Evolutionary conservation across 2,113 vertebrate species (phyloP).

Genomic region (Peromyscus californicus): DNA sequence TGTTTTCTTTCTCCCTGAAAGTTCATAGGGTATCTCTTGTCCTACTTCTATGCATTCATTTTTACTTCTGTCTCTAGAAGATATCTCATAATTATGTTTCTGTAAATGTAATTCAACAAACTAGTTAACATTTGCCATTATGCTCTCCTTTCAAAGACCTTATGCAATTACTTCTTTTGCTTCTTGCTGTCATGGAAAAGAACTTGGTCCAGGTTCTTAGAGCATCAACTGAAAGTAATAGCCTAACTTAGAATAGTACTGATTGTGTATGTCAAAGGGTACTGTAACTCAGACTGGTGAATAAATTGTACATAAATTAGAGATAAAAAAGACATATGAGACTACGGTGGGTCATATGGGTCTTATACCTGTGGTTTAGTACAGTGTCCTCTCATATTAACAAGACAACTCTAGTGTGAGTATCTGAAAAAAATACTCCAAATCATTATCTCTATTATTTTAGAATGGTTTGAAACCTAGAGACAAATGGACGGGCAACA

Average conservation of each 20-base stretch:
- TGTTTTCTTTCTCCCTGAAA: neutral
- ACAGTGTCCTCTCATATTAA: neutral
- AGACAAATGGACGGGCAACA: neutral
- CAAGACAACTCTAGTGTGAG: neutral
- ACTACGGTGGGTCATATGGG: neutral
- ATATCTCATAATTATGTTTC: neutral
- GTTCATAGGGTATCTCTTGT: neutral
- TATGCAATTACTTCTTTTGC: neutral
- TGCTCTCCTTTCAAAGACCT: neutral
- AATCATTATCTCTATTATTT: neutral
- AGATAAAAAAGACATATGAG: neutral
- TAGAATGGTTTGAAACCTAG: neutral
- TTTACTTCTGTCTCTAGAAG: neutral
- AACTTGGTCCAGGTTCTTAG: neutral
- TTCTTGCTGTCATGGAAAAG: neutral
- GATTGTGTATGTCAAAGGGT: neutral
- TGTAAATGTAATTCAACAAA: conserved; percentile 40
- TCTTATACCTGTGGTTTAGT: neutral
- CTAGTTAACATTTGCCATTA: neutral
- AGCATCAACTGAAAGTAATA: neutral
- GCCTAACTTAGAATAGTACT: neutral
- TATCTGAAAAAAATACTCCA: conserved; percentile 35
- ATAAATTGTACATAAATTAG: neutral
- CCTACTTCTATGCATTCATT: neutral
- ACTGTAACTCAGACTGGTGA: neutral